Percentiles rank a stretch among this genome's conserved stretches.
Evolutionary conservation across 1,140 invertebrate genomes (phyloP).

Genomic region (Drosophila parvula): DNA sequence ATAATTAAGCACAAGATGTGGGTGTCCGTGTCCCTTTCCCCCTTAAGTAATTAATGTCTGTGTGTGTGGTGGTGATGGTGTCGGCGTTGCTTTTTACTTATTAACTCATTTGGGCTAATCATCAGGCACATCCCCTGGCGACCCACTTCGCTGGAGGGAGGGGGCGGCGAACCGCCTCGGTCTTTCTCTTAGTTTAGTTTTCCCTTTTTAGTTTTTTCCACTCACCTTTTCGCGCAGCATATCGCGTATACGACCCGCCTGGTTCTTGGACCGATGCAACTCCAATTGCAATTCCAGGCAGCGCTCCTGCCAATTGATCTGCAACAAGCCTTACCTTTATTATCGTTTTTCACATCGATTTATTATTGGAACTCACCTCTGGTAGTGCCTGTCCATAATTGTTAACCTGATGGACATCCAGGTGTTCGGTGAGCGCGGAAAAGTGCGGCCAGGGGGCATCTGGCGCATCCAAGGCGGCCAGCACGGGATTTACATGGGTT

Average conservation of each 20-base stretch:
- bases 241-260: slow-evolving; percentile 92
- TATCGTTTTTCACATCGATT: too few relatives aligned
- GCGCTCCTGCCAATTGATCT: slow-evolving; percentile 91
- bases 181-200: background rate
- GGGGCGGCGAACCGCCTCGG: background rate
- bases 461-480: slow-evolving; percentile 66
- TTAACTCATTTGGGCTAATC: slow-evolving; percentile 73
- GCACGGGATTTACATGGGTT: slow-evolving; percentile 49
- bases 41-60: slow-evolving; percentile 67
- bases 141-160: background rate
- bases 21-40: background rate
- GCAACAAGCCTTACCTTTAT: too few relatives aligned
- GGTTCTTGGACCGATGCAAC: slow-evolving; percentile 91
- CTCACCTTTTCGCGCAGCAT: slow-evolving; percentile 93
- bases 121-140: slow-evolving; percentile 52
- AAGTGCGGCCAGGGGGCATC: slow-evolving; percentile 83
- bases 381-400: slow-evolving; percentile 78
- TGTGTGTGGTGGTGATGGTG: slow-evolving; percentile 29
- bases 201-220: background rate
- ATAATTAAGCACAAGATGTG: slow-evolving; percentile 75
- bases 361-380: slow-evolving; percentile 48
- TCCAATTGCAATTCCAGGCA: slow-evolving; percentile 93
- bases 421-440: slow-evolving; percentile 76
- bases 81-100: slow-evolving; percentile 52
- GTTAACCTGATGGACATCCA: slow-evolving; percentile 81